phyloP scores from a whole-genome alignment of 2,113 vertebrate genomes.

The Dicaeum eximium region DNA sequence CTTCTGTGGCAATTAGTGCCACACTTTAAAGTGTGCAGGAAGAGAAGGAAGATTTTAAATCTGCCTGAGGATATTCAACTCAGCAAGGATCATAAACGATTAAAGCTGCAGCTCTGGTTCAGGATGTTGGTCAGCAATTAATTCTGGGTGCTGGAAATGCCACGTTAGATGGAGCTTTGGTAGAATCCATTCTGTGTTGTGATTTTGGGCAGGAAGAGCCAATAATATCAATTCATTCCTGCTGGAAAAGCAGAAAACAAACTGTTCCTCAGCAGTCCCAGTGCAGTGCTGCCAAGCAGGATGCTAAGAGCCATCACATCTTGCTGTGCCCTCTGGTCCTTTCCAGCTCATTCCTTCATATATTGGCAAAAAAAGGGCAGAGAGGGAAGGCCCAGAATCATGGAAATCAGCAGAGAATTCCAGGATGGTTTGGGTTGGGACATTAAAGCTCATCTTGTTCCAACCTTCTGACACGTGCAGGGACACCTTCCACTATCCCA shows the following conservation, averaged over 20 bases:
- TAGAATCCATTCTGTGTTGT: background rate
- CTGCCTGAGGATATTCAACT: background rate
- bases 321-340: background rate
- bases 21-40: background rate
- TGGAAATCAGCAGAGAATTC: background rate
- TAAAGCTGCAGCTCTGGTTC: background rate
- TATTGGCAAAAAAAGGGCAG: background rate
- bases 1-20: background rate
- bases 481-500: background rate
- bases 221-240: background rate
- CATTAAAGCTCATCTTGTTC: too few relatives aligned
- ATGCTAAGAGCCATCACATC: background rate
- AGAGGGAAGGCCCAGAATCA: background rate
- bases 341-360: background rate
- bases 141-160: background rate
- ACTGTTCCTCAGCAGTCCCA: background rate
- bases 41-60: background rate
- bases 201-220: background rate
- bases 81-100: background rate
- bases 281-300: accelerated
- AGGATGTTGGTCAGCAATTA: background rate
- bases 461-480: background rate
- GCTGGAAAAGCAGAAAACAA: background rate
- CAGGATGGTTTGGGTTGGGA: accelerated
- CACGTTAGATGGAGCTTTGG: background rate